Conservation (phyloP, 2,797 vertebrate species). For the Coilia nasus region DNA sequence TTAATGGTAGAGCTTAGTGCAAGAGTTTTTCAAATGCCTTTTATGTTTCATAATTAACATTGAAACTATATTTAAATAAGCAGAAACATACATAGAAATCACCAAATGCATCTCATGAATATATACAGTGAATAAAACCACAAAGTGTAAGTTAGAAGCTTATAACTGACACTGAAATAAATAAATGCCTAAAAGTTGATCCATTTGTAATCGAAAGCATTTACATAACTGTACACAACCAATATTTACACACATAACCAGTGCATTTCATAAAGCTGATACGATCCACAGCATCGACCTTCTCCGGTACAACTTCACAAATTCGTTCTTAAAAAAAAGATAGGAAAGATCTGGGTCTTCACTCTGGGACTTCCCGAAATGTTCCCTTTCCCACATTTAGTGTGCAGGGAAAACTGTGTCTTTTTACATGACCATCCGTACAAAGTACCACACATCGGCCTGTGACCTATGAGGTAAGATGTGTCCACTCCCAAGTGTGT, state of each 20-base stretch:
- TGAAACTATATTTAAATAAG: constrained; percentile 33
- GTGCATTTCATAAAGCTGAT: constrained; percentile 8
- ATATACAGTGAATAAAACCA: constrained; percentile 18
- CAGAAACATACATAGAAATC: constrained; percentile 24
- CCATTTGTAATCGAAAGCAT: background rate
- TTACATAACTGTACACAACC: constrained; percentile 10
- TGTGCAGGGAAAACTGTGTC: background rate
- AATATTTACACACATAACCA: background rate
- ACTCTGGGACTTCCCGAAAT: background rate
- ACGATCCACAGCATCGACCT: background rate
- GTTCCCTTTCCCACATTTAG: background rate
- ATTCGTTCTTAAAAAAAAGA: background rate
- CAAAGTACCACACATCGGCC: background rate
- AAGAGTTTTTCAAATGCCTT: constrained; percentile 70
- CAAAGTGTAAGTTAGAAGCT: background rate
- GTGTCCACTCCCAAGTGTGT: background rate
- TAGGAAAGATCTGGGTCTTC: background rate
- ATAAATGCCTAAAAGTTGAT: constrained; percentile 7
- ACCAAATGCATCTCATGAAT: constrained; percentile 12
- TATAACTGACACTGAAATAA: constrained; percentile 9
- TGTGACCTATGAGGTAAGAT: constrained; percentile 20
- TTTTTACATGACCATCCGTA: background rate
- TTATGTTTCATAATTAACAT: constrained; percentile 39
- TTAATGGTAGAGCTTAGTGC: constrained; percentile 71
- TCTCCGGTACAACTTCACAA: background rate